phyloP scores from a whole-genome alignment of 2,113 vertebrate genomes.

The Struthidea cinerea region DNA sequence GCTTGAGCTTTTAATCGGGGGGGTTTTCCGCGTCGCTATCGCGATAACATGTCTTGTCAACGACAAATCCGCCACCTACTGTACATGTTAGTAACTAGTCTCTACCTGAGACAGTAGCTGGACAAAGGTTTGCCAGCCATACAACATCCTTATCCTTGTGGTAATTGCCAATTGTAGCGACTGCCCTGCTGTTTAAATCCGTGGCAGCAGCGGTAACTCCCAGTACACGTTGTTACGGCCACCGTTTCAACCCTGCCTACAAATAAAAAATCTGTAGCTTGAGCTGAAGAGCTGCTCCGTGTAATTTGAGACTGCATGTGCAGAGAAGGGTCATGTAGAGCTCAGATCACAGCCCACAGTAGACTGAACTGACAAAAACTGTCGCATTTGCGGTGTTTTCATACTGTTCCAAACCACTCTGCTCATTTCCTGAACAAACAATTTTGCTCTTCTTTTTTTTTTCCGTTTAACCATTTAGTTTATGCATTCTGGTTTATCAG shows the following conservation, averaged over 20 bases:
- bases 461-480: not conserved
- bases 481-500: not conserved
- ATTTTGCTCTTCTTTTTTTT: not conserved
- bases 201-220: not conserved
- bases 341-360: not conserved
- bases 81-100: not conserved
- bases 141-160: not conserved
- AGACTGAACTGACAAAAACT: not conserved
- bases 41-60: not conserved
- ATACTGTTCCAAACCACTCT: not conserved
- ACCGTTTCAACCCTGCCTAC: not conserved
- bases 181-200: not conserved
- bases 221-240: accelerated
- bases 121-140: not conserved
- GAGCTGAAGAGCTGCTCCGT: not conserved
- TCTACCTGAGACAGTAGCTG: not conserved
- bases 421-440: not conserved
- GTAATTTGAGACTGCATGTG: not conserved
- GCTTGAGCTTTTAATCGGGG: not conserved
- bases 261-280: not conserved
- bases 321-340: not conserved
- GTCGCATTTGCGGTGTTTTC: not conserved
- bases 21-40: not conserved
- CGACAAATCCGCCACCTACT: not conserved
- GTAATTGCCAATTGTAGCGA: not conserved